Conservation (phyloP, 1,140 invertebrate species). For the Odontomachus brunneus region DNA sequence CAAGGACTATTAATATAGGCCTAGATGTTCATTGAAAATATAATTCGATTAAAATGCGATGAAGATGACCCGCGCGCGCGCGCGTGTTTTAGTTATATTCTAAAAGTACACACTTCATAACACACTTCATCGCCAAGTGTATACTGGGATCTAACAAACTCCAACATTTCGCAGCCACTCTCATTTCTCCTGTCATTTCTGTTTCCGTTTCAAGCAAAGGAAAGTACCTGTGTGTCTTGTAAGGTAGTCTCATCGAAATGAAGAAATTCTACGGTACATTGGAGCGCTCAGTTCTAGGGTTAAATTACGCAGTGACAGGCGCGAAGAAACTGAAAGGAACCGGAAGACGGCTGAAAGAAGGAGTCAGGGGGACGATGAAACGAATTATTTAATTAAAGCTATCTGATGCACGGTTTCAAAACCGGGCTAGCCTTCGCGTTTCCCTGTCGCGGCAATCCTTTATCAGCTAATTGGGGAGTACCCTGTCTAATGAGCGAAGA, state of each 20-base stretch:
- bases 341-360: conserved; percentile 20
- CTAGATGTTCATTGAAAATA: not conserved
- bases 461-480: conserved; percentile 62
- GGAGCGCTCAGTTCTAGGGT: not conserved
- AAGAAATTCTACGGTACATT: not conserved
- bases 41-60: not conserved
- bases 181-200: not conserved
- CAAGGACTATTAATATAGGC: no score
- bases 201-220: not conserved
- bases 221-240: not conserved
- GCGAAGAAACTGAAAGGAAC: conserved; percentile 2
- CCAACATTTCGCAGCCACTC: no score
- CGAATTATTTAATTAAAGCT: conserved; percentile 73
- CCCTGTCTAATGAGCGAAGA: conserved; percentile 56
- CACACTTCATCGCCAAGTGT: no score
- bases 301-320: conserved; percentile 28
- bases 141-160: no score
- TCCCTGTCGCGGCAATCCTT: conserved; percentile 54
- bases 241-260: not conserved
- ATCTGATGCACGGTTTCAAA: conserved; percentile 53
- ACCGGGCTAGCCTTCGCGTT: conserved; percentile 2
- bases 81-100: not conserved
- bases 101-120: not conserved
- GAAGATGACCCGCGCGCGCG: not conserved
- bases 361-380: not conserved